These are phyloP conservation scores for Colius striatus DNA, from an alignment of 2,113 vertebrate species.

Conservation along the genomic window DNA sequence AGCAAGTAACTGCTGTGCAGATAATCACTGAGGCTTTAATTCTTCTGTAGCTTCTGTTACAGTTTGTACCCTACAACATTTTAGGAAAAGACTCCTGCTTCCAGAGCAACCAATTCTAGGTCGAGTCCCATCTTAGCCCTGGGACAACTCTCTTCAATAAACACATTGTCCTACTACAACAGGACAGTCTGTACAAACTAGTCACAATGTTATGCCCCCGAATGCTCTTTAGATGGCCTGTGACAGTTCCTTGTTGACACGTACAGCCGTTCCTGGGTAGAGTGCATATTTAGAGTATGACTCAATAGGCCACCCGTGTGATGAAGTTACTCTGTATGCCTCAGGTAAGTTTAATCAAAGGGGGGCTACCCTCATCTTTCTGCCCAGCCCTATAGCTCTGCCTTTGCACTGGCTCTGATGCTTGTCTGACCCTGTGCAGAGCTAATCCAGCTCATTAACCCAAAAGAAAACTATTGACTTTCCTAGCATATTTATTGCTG, in stretches of 20 bases:
- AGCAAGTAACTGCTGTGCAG: neutral
- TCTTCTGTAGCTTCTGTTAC: neutral
- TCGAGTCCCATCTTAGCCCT: neutral
- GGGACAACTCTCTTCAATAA: neutral
- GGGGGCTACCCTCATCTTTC: neutral
- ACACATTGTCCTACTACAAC: neutral
- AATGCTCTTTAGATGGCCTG: neutral
- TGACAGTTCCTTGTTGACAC: neutral
- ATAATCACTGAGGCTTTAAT: neutral
- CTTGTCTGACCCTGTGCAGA: neutral
- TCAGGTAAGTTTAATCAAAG: neutral
- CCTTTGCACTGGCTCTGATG: neutral
- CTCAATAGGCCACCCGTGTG: accelerated
- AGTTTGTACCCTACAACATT: neutral
- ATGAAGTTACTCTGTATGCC: neutral
- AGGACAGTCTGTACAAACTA: neutral
- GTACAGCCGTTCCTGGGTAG: neutral
- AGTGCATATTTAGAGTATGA: neutral
- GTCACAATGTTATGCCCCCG: neutral
- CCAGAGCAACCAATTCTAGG: neutral
- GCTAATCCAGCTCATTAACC: neutral
- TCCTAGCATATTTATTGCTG: neutral
- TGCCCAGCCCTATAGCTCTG: neutral
- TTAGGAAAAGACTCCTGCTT: neutral
- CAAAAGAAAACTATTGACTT: slow-evolving; percentile 12